Evolutionary conservation across 2,797 vertebrate species (phyloP), one percentile per base, ranked within the genome.

Genomic region (Arvicola amphibius): DNA sequence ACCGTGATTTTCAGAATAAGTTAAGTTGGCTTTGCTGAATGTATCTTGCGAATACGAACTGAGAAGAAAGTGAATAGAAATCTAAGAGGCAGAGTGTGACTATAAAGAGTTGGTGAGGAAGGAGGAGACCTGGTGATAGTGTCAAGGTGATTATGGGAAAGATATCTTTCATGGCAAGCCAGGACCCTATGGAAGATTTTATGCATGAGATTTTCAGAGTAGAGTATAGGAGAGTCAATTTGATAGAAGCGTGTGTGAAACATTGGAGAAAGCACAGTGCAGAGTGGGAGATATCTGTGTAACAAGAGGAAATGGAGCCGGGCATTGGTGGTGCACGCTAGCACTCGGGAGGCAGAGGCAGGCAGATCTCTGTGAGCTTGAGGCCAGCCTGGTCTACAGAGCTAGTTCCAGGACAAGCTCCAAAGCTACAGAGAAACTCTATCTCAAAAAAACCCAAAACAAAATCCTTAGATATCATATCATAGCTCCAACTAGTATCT

Each of bases 401-500:
- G 21, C 56, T 59, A 59, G 7, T 8, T 23, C 2, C 56, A 59
- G 56, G 56, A 59, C 21, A 23, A 7, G 6, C 21, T 59, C 19
- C 21, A 59, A 59, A 59, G 56, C 56, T 59, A 59, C 21, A 59
- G 56, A 23, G 56, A 59, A 59, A 59, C 6, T 0, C 6, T 59
- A 7, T 23, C 56, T 59, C 21, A 21, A 23, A 23, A 59, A 56
- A 56, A 56, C 53, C 48, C 21, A 56, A 56, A 21, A 56, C 19
- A 59, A 21, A 59, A 59, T 88, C 69, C 90, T 94, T 94, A 65
- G 65, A 69, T 94, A 48, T 84, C 61, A 6, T n/a, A 85, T 32
- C 59, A 93, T 76, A 94, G 80, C 40, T 85, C 92, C 69, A 87
- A 93, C 76, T 12, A 67, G 3, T 71, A 87, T 56, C 80, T 63